Evolutionary conservation across 2,113 vertebrate species (phyloP), one percentile per base, ranked within the genome.

Genomic region (Fulmarus glacialis): DNA sequence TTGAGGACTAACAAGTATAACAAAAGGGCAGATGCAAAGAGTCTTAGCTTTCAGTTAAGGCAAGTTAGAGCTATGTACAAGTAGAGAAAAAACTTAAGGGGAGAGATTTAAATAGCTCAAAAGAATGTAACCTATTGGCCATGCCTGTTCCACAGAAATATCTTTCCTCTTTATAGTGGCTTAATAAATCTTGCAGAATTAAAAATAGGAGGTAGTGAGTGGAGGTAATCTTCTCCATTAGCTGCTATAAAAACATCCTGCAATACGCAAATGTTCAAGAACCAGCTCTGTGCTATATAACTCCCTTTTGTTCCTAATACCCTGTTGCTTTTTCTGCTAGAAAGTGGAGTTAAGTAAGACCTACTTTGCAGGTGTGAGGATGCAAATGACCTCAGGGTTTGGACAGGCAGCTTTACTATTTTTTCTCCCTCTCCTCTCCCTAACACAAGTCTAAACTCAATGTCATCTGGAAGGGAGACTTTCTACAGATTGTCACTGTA

Each of bases 81-180:
- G 21, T 32, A 73, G 53, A 89, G 55, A 45, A 68, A 42, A 88
- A 72, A 26, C 59, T 48, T 87, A 22, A 38, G 16, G 17, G 66
- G 40, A 42, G 43, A 82, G 85, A 90, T 86, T 94, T 86, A 94
- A 97, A 96, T 94, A 97, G 82, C 92, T 78, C 63, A 56, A 66
- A 93, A 96, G 92, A 92, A 89, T 93, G 88, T 97, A 95, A 95
- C 92, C 92, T 86, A 43, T 36, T 95, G 75, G 26, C 94, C 26
- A 3, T 77, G 74, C 34, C 63, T 3, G 1, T 90, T 95, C 70
- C 58, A 59, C 42, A 78, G 70, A 87, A 93, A 89, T 95, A 71
- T 58, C 78, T 91, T 89, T 70, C 77, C 29, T 83, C 75, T 93
- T 74, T 59, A 18, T 56, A 84, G 67, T 63, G 68, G 55, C 77